Base-by-base conservation (phyloP, 2,888 invertebrate species). In the Melitaea athalia region DNA sequence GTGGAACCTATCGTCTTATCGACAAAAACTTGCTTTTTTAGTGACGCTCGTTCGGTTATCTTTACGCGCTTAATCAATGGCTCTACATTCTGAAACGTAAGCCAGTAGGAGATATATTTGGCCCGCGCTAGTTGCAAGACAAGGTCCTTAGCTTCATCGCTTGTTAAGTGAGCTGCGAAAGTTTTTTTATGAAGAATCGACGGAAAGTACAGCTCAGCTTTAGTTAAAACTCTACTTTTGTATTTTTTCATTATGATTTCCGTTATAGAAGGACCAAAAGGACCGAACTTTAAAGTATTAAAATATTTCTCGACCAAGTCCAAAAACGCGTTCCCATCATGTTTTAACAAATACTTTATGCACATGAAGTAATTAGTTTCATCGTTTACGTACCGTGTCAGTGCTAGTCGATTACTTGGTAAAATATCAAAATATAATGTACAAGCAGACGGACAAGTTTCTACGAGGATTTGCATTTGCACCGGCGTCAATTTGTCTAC, bases 21-120 rank as follows among this genome's bases (percentile, higher is more conserved):
- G 15, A 84, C 78, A 63, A 87, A 87, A 17, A 87, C 71, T 63
- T 71, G 73, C 71, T 86, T 85, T 64, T 83, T 85, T 17, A 87
- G 79, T 0, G 70, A 65, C 0, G 75, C 65, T 72, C 84, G 77
- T 31, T 83, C 82, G 3, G 80, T 71, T 0, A 69, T 67, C 3
- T 70, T 76, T 3, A 87, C 49, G n/a, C 80, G 76, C 71, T 84
- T 86, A 14, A 87, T 72, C 1, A 87, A 72, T 3, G 84, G 83
- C 69, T 88, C 86, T 0, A 85, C 81, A 10, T 69, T 75, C 73
- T 83, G 79, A 64, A 85, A 88, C 3, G 78, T 67, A 65, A 88
- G 85, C 79, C 81, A 82, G 47, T 67, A 17, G 8, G 67, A 45
- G 10, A 88, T 70, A 64, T 81, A 88, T n/a, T 80, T 76, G 8